Conservation (phyloP, 2,888 invertebrate genomes). For the Lagria hirta region DNA sequence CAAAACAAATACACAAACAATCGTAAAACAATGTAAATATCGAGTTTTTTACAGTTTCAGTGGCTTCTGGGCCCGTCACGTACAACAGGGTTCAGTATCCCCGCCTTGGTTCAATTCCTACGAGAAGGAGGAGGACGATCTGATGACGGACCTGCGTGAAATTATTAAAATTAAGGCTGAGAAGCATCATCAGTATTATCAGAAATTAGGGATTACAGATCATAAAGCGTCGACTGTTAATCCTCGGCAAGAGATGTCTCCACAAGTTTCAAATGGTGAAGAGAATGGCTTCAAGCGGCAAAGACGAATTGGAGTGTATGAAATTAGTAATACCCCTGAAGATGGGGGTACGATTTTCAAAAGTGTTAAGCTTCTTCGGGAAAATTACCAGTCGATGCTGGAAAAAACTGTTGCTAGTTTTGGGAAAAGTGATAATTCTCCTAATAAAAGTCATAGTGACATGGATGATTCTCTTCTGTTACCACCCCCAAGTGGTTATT, state of each 20-base stretch:
- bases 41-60: slow-evolving; percentile 43
- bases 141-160: slow-evolving; percentile 37
- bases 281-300: slow-evolving; percentile 36
- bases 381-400: slow-evolving; percentile 47
- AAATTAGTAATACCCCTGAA: slow-evolving; percentile 23
- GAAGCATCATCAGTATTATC: slow-evolving; percentile 45
- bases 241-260: slow-evolving; percentile 35
- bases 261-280: slow-evolving; percentile 20
- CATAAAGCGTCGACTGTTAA: slow-evolving; percentile 14
- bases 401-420: slow-evolving; percentile 40
- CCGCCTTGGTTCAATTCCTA: slow-evolving; percentile 37
- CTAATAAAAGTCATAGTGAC: slow-evolving; percentile 6
- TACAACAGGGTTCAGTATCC: slow-evolving; percentile 38
- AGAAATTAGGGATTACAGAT: slow-evolving; percentile 31
- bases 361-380: slow-evolving; percentile 47
- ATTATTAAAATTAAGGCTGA: slow-evolving; percentile 44
- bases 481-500: slow-evolving; percentile 51
- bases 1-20: slow-evolving; percentile 4
- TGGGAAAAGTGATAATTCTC: slow-evolving; percentile 1
- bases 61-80: slow-evolving; percentile 46
- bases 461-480: slow-evolving; percentile 38
- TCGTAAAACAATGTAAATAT: slow-evolving; percentile 1
- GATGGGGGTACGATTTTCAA: slow-evolving; percentile 37
- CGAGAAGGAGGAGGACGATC: slow-evolving; percentile 13
- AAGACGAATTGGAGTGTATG: slow-evolving; percentile 48